Percentiles rank a stretch among this genome's conserved stretches.
These are phyloP conservation scores for Saturnia pavonia DNA, from an alignment of 2,888 invertebrate species.

Conservation along the genomic window DNA sequence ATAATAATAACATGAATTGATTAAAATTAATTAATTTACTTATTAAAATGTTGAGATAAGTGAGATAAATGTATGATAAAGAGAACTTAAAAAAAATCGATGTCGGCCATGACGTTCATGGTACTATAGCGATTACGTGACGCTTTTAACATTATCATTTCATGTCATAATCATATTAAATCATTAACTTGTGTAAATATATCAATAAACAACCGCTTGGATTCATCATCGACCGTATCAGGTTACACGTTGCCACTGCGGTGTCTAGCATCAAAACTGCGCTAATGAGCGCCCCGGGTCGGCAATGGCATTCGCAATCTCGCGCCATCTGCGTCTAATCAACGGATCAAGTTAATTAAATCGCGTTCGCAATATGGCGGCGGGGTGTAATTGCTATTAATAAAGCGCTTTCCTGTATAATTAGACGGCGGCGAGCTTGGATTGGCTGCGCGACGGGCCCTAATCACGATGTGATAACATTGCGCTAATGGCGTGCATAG, in stretches of 20 bases:
- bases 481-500: conserved; percentile 67
- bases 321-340: conserved; percentile 79
- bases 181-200: not conserved
- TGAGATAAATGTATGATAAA: not conserved
- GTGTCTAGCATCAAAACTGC: conserved; percentile 50
- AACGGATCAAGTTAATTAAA: conserved; percentile 81
- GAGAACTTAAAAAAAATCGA: not conserved
- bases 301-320: conserved; percentile 68
- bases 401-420: conserved; percentile 80
- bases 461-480: conserved; percentile 79
- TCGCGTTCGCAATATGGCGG: conserved; percentile 79
- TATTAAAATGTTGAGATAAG: not conserved
- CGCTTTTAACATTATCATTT: not conserved
- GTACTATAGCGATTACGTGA: not conserved
- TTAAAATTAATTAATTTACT: not conserved
- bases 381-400: conserved; percentile 79
- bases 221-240: conserved; percentile 17
- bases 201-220: conserved; percentile 10
- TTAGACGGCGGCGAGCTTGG: conserved; percentile 70
- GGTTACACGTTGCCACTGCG: conserved; percentile 18
- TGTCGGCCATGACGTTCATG: not conserved
- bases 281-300: conserved; percentile 63
- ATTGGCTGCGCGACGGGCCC: conserved; percentile 71
- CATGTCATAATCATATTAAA: not conserved
- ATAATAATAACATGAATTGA: too few relatives aligned